Percentiles rank a stretch among this genome's conserved stretches.
These are phyloP conservation scores for Plotosus lineatus DNA, from an alignment of 2,113 vertebrate genomes.

Conservation along the genomic window DNA sequence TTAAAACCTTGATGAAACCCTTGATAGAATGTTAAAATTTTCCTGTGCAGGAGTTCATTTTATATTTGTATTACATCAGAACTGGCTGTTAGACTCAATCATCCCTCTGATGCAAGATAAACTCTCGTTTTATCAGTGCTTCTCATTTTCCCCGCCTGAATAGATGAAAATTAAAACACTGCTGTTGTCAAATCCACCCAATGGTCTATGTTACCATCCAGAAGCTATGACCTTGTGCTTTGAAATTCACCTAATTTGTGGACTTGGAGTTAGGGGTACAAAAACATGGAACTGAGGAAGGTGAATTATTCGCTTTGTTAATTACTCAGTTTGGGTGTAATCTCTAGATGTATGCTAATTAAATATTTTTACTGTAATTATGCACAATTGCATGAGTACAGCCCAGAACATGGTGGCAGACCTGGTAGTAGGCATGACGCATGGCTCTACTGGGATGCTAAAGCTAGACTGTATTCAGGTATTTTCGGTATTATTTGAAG, in stretches of 20 bases:
- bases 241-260: constrained; percentile 31
- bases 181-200: constrained; percentile 34
- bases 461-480: neutral
- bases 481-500: neutral
- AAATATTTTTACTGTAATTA: constrained; percentile 45
- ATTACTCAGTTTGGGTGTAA: neutral
- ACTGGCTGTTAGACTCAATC: neutral
- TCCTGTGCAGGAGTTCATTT: constrained; percentile 16
- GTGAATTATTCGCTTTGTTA: constrained; percentile 35
- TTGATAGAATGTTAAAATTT: neutral
- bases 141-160: constrained; percentile 22
- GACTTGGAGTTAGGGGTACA: constrained; percentile 35
- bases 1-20: constrained; percentile 5
- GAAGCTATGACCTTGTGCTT: neutral
- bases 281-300: constrained; percentile 34
- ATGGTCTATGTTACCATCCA: neutral
- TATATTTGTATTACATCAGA: neutral
- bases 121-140: neutral
- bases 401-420: neutral
- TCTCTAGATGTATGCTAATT: constrained; percentile 23
- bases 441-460: neutral
- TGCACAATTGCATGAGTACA: constrained; percentile 17
- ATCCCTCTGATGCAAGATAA: neutral
- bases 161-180: constrained; percentile 17
- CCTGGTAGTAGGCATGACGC: constrained; percentile 11